phyloP scores from a whole-genome alignment of 2,113 vertebrate species.

The Chaetodon trifascialis region DNA sequence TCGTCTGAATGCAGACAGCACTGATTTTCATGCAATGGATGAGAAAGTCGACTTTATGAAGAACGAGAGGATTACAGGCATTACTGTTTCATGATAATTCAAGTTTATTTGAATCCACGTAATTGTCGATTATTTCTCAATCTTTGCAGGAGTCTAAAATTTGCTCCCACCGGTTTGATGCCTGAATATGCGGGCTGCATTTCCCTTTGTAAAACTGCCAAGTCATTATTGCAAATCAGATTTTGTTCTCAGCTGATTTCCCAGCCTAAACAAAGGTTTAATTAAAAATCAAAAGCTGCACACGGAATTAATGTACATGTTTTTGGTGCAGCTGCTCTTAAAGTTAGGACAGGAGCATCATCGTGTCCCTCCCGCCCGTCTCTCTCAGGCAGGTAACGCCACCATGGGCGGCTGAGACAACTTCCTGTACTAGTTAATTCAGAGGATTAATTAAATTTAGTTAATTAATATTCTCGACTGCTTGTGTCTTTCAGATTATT shows the following conservation, averaged over 20 bases:
- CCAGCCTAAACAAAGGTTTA: slow-evolving; percentile 49
- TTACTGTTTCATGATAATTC: slow-evolving; percentile 60
- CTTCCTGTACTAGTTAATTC: slow-evolving; percentile 38
- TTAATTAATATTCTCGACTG: slow-evolving; percentile 67
- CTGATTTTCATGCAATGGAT: slow-evolving; percentile 66
- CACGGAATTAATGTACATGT: slow-evolving; percentile 18
- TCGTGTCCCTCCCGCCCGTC: not conserved
- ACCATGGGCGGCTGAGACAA: not conserved
- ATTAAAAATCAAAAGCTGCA: slow-evolving; percentile 36
- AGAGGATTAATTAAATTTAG: slow-evolving; percentile 58
- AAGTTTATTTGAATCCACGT: slow-evolving; percentile 64
- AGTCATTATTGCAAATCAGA: slow-evolving; percentile 36
- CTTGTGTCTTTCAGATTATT: slow-evolving; percentile 64
- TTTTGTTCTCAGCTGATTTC: slow-evolving; percentile 44
- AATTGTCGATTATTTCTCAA: slow-evolving; percentile 67
- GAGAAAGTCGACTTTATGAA: slow-evolving; percentile 60
- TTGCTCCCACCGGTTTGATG: slow-evolving; percentile 49
- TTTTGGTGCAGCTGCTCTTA: slow-evolving; percentile 10
- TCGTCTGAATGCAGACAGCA: slow-evolving; percentile 51
- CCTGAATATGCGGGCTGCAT: not conserved
- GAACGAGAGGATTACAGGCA: slow-evolving; percentile 72
- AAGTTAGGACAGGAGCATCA: not conserved
- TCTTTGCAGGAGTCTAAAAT: slow-evolving; percentile 33
- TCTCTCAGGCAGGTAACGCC: not conserved
- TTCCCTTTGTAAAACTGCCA: not conserved